A percentile compares a stretch with the other conserved stretches of the same genome.
Conservation (phyloP, 2,888 invertebrate genomes). For the Brachynemurus nebulosus region DNA sequence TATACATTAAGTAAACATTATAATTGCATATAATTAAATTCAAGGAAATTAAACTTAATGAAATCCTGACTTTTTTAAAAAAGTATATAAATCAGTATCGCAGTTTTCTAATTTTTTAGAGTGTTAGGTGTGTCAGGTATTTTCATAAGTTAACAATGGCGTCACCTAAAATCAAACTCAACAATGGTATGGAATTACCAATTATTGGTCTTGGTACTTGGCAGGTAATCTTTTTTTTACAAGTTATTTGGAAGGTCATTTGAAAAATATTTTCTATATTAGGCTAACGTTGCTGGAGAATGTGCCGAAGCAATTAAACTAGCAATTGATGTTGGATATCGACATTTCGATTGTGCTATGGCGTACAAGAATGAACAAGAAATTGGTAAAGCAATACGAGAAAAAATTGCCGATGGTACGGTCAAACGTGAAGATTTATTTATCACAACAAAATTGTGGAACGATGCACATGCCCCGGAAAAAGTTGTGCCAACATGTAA, state of each 20-base stretch:
- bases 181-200: conserved; percentile 48
- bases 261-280: no score
- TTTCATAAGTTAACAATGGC: conserved; percentile 9
- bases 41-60: no score
- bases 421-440: conserved; percentile 58
- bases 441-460: conserved; percentile 74
- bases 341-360: conserved; percentile 64
- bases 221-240: no score
- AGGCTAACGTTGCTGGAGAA: conserved; percentile 25
- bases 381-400: conserved; percentile 53
- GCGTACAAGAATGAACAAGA: conserved; percentile 65
- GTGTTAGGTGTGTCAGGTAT: neutral
- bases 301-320: conserved; percentile 54
- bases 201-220: conserved; percentile 64
- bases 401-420: conserved; percentile 48
- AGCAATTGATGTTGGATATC: conserved; percentile 65
- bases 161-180: conserved; percentile 40
- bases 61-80: neutral
- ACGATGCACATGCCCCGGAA: conserved; percentile 70
- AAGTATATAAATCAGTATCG: neutral
- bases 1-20: no score
- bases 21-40: no score
- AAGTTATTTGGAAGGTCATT: no score
- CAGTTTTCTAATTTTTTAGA: neutral
- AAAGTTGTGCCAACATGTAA: conserved; percentile 27